Conservation (phyloP, 2,113 vertebrate species). For the Centropus bengalensis region DNA sequence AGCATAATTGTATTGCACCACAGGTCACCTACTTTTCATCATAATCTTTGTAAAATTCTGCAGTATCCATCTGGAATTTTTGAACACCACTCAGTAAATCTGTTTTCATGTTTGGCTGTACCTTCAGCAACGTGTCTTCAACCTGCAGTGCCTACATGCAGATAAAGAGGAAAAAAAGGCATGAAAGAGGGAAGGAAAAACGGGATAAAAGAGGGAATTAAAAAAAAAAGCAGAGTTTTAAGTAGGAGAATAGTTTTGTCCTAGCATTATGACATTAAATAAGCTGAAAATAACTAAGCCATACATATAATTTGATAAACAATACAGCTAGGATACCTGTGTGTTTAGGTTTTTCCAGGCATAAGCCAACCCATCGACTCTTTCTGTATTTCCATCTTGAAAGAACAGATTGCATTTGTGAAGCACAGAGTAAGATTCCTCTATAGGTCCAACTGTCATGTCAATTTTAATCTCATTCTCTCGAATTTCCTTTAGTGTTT, state of each 20-base stretch:
- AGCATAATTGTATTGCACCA: background rate
- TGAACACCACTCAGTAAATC: slow-evolving; percentile 77
- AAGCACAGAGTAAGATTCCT: slow-evolving; percentile 83
- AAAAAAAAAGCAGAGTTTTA: background rate
- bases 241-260: background rate
- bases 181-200: background rate
- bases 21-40: slow-evolving; percentile 72
- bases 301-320: background rate
- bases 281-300: background rate
- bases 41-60: slow-evolving; percentile 78
- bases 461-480: slow-evolving; percentile 81
- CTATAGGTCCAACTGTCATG: slow-evolving; percentile 77
- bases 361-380: slow-evolving; percentile 82
- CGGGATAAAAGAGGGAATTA: background rate
- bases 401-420: slow-evolving; percentile 79
- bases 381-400: slow-evolving; percentile 79
- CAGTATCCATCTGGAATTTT: slow-evolving; percentile 71
- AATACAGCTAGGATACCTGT: slow-evolving; percentile 66
- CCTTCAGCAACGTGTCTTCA: slow-evolving; percentile 78
- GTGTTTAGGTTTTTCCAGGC: slow-evolving; percentile 80
- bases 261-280: background rate
- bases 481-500: slow-evolving; percentile 77
- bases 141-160: slow-evolving; percentile 75
- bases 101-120: slow-evolving; percentile 81
- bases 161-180: background rate